Conservation (phyloP, 1,140 invertebrate genomes). For the Lycorma delicatula region DNA sequence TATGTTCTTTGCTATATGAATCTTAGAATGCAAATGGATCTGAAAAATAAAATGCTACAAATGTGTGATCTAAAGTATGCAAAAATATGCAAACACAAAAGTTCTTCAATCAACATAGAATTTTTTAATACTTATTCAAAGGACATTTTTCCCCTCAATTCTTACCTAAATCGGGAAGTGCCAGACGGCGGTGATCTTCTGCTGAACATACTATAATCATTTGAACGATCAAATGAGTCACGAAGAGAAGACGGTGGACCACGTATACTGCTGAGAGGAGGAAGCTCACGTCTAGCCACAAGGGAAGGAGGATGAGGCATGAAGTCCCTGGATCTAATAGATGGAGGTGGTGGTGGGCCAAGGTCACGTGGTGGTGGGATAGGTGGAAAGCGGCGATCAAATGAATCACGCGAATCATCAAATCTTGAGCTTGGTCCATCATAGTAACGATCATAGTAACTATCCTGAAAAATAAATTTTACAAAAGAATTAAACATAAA, state of each 20-base stretch:
- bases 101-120: too few relatives aligned
- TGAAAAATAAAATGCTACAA: too few relatives aligned
- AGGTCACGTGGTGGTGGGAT: conserved; percentile 49
- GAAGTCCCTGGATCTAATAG: conserved; percentile 45
- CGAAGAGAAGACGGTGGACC: neutral
- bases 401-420: conserved; percentile 65
- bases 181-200: neutral
- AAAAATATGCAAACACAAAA: too few relatives aligned
- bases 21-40: too few relatives aligned
- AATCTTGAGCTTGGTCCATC: conserved; percentile 52
- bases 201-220: neutral
- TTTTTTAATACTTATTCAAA: too few relatives aligned
- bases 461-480: conserved; percentile 46
- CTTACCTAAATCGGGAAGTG: neutral
- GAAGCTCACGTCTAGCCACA: neutral
- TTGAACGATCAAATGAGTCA: neutral
- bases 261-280: neutral
- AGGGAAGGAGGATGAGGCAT: conserved; percentile 34
- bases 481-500: too few relatives aligned
- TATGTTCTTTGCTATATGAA: too few relatives aligned
- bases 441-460: conserved; percentile 72
- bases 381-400: conserved; percentile 64
- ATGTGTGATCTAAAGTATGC: too few relatives aligned
- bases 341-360: conserved; percentile 49
- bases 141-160: too few relatives aligned